These are phyloP conservation scores for Asarcornis scutulata DNA, from an alignment of 2,113 vertebrate genomes.

Conservation along the genomic window DNA sequence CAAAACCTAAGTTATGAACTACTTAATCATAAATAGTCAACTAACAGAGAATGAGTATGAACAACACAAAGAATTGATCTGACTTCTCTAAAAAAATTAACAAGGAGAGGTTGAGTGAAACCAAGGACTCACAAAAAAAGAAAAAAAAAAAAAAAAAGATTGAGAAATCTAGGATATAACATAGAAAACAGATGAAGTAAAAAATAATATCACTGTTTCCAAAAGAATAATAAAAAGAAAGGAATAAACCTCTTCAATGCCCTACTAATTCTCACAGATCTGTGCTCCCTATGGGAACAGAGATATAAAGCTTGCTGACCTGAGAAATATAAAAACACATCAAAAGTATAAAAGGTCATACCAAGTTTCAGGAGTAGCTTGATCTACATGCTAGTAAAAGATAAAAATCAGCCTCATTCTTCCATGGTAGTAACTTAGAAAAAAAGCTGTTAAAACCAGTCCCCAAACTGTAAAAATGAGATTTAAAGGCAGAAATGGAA, in stretches of 20 bases:
- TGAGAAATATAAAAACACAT: constrained; percentile 50
- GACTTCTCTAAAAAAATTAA: neutral
- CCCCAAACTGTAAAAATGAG: constrained; percentile 37
- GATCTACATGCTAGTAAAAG: constrained; percentile 56
- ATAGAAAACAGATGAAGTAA: neutral
- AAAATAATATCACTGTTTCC: constrained; percentile 20
- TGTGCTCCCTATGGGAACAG: constrained; percentile 28
- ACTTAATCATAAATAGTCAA: neutral
- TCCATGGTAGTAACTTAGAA: constrained; percentile 18
- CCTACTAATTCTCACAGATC: constrained; percentile 65
- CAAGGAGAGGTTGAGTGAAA: neutral
- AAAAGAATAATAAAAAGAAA: constrained; percentile 2
- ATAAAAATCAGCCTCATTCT: constrained; percentile 49
- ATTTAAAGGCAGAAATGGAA: constrained; percentile 67
- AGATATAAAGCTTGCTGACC: constrained; percentile 51
- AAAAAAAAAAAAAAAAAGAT: neutral
- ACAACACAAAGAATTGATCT: neutral
- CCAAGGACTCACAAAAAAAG: neutral
- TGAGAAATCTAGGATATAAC: neutral
- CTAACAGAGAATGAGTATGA: neutral
- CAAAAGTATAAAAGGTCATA: constrained; percentile 69
- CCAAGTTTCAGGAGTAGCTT: constrained; percentile 55
- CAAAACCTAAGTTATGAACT: neutral
- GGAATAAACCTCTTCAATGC: constrained; percentile 26
- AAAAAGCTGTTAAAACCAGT: constrained; percentile 46